Base-by-base conservation (phyloP, 2,888 invertebrate species). In the Spisula solida region DNA sequence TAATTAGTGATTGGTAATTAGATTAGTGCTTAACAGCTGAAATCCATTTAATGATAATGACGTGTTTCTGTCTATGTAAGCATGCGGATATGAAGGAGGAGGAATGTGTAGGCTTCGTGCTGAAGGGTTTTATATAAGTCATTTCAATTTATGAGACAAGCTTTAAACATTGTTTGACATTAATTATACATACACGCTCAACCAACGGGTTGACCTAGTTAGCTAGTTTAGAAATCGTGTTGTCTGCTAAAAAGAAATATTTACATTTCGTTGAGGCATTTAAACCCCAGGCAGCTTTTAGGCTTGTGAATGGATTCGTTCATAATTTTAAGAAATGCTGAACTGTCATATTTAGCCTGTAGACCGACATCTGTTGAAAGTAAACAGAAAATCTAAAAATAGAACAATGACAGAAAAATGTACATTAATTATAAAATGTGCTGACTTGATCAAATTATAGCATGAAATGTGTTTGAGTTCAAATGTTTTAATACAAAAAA, bases 351-450 rank as follows among this genome's bases (percentile, higher is more conserved):
- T 75, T 75, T 29, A 34, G 16, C 8, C n/a, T n/a, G 25, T 18
- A 18, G 18, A 8, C 41, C 41, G 34, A 34, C 75, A 75, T 75
- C 75, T 75, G 75, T 31, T 31, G 34, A 75, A 75, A 31, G 10
- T 66, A 66, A 66, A 75, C n/a, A 70, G 12, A 70, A 75, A 31
- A 31, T 31, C 75, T 31, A 75, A 60, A 31, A 75, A 31, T 31
- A 75, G 75, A 75, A 75, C 16, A 34, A 25, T 75, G 29, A 25
- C 25, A 25, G n/a, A 25, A 66, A 66, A 25, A 51, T 51, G 51
- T 51, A 51, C 14, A 16, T 51, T 51, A 51, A 16, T 51, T 12
- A 16, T 51, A 51, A 51, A 16, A 51, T 51, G 51, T 51, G 51
- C 51, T 16, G 51, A 51, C 16, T 51, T 51, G 41, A 41, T 41